Evolutionary conservation across 2,888 invertebrate species (phyloP).

Genomic region (Arctia plantaginis): DNA sequence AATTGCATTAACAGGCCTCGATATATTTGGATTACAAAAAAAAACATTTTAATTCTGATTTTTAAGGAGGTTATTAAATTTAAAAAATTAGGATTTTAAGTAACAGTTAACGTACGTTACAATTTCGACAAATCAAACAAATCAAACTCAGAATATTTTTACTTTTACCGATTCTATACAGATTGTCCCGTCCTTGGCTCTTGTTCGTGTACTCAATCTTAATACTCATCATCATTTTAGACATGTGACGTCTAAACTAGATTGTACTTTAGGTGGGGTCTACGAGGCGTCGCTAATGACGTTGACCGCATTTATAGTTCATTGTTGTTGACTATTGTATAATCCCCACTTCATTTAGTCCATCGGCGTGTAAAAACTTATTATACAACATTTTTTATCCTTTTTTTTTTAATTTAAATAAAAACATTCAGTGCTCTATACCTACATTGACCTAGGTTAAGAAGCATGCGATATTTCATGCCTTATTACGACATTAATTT

Average conservation of each 20-base stretch:
- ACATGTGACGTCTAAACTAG: not conserved
- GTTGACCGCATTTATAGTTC: not conserved
- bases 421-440: not conserved
- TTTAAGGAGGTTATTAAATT: too few relatives aligned
- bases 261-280: not conserved
- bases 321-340: not conserved
- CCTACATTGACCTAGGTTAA: conserved; percentile 67
- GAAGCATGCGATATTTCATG: conserved; percentile 50
- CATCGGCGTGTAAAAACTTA: not conserved
- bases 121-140: not conserved
- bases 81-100: too few relatives aligned
- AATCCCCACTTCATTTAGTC: not conserved
- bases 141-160: not conserved
- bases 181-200: not conserved
- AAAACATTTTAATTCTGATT: not conserved
- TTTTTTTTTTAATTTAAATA: not conserved
- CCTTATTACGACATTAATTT: conserved; percentile 48
- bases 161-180: not conserved
- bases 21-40: not conserved
- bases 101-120: too few relatives aligned
- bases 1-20: not conserved
- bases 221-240: not conserved
- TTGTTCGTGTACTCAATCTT: not conserved
- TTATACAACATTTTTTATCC: not conserved
- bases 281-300: not conserved